These are phyloP conservation scores for Berghia stephanieae DNA, from an alignment of 1,140 invertebrate species.

Conservation along the genomic window DNA sequence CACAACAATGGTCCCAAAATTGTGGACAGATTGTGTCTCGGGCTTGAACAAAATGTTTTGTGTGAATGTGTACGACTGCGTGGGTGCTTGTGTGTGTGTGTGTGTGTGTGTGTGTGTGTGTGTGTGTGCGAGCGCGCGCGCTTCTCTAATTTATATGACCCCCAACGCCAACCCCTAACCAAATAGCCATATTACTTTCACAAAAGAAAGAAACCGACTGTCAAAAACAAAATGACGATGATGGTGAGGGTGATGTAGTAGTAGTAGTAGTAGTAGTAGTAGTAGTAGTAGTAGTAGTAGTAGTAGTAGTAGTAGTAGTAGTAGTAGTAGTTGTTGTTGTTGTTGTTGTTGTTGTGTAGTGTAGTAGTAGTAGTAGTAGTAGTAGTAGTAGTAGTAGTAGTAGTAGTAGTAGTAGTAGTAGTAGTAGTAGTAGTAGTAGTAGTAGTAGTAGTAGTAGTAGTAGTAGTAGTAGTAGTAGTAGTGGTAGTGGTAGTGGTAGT, in stretches of 20 bases:
- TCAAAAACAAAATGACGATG: too few species aligned
- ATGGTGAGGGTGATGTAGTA: neutral
- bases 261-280: slow-evolving; percentile 9
- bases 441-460: slow-evolving; percentile 18
- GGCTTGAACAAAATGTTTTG: too few species aligned
- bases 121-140: too few species aligned
- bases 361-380: slow-evolving; percentile 10
- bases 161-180: too few species aligned
- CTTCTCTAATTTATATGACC: too few species aligned
- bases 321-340: neutral
- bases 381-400: slow-evolving; percentile 12
- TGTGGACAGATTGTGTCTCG: too few species aligned
- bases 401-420: neutral
- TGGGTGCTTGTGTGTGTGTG: too few species aligned
- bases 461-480: neutral
- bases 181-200: too few species aligned
- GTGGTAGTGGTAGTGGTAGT: neutral
- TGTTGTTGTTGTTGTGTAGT: neutral
- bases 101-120: too few species aligned
- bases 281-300: slow-evolving; percentile 1
- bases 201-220: too few species aligned
- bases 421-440: slow-evolving; percentile 1
- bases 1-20: too few species aligned
- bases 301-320: neutral
- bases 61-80: too few species aligned